Percentiles rank a stretch among this genome's conserved stretches.
Conservation (phyloP, 2,888 invertebrate species). For the Dorcus parallelipipedus region DNA sequence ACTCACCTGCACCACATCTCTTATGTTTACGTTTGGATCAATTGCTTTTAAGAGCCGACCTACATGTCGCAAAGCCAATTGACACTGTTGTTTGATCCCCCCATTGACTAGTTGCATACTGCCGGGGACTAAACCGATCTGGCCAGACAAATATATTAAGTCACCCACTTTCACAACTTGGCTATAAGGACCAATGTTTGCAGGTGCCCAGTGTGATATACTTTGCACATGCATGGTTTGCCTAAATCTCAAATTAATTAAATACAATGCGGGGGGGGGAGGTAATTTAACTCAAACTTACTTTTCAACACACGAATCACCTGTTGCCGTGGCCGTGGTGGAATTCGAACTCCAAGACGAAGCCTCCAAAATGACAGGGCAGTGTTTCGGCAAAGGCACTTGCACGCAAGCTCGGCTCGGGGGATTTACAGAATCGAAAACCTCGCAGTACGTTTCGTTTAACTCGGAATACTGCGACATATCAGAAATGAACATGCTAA, state of each 20-base stretch:
- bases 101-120: constrained; percentile 72
- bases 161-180: constrained; percentile 86
- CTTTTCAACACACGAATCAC: constrained; percentile 37
- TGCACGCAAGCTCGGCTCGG: constrained; percentile 86
- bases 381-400: constrained; percentile 63
- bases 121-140: constrained; percentile 86
- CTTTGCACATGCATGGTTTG: constrained; percentile 92
- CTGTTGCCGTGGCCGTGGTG: constrained; percentile 35
- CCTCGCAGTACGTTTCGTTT: constrained; percentile 73
- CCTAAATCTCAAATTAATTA: constrained; percentile 33
- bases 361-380: constrained; percentile 76
- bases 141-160: constrained; percentile 84
- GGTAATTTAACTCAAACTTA: constrained; percentile 14
- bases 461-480: constrained; percentile 76
- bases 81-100: constrained; percentile 77
- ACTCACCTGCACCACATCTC: constrained; percentile 73
- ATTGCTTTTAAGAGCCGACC: constrained; percentile 78
- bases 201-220: constrained; percentile 97
- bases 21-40: constrained; percentile 71
- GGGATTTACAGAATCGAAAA: constrained; percentile 74
- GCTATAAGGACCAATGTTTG: constrained; percentile 95
- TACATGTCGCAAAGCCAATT: constrained; percentile 79
- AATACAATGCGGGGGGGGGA: no score
- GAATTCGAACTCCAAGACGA: constrained; percentile 53
- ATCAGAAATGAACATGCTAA: constrained; percentile 79